Conservation (phyloP, 2,797 vertebrate genomes). For the Bucorvus abyssinicus region DNA sequence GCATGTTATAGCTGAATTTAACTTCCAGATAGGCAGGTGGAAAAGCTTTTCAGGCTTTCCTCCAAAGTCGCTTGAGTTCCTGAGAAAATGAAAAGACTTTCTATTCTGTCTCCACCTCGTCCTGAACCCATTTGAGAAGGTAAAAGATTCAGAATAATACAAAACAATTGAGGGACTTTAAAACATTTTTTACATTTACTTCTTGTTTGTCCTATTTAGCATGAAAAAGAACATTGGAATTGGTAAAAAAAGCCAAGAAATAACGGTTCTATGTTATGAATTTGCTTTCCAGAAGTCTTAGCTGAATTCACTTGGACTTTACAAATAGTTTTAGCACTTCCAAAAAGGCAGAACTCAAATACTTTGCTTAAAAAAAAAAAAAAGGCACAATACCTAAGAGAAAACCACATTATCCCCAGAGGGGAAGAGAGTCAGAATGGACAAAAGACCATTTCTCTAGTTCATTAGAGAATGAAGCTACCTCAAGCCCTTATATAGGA, state of each 20-base stretch:
- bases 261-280: neutral
- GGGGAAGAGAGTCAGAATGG: neutral
- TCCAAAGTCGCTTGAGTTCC: fast-evolving
- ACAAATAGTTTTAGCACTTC: neutral
- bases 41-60: neutral
- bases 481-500: neutral
- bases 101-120: neutral
- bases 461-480: neutral
- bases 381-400: neutral
- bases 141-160: neutral
- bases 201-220: neutral
- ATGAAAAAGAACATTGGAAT: neutral
- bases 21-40: neutral
- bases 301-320: neutral
- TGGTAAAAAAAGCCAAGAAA: neutral
- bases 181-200: neutral
- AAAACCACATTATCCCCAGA: neutral
- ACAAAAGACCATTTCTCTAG: neutral
- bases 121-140: neutral
- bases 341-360: neutral
- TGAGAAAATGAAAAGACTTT: neutral
- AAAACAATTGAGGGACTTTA: neutral
- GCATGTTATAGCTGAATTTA: neutral
- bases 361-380: neutral
- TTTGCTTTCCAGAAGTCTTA: neutral